Base-by-base conservation (phyloP, 2,888 invertebrate genomes). In the Teleiodes luculella region DNA sequence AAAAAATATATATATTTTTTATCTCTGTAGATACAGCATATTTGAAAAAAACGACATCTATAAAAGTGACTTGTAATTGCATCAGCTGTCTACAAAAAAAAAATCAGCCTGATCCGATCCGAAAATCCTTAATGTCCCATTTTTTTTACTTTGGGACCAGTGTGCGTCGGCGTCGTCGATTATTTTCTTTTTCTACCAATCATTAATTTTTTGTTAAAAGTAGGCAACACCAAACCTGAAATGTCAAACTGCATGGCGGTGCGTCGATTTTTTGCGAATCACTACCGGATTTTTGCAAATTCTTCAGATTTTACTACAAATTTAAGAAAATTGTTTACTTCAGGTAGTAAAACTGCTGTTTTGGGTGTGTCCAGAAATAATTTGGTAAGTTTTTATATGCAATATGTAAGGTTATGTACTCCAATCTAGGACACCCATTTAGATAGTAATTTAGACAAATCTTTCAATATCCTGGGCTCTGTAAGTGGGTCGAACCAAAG, bases 251-350 rank as follows among this genome's bases (percentile, higher is more conserved):
- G 66, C 65, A 76, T 81, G 76, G 79, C 74, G 74, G 78, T 84
- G 80, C 83, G 81, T 81, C 80, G 79, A 69, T 75, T 86, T 87
- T 86, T 86, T 79, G 86, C 86, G 58, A 80, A 84, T 88, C 87
- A 87, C 80, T 78, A 77, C 78, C 76, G 79, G 74, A 76, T 79
- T 84, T 79, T 68, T 65, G 64, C 70, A 66, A 85, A 80, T 76
- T 74, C 70, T 64, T 66, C 71, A 65, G 62, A 74, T 75, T 70
- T 78, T 80, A 77, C 74, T 54, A 58, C 60, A 50, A 76, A 71
- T 63, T 65, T 66, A 61, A 68, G 58, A 41, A 68, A 67, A 55
- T 60, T 68, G 53, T 59, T 64, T 54, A 54, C 60, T 53, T 52
- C 55, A 50, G 54, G 56, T 24, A 65, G 63, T 41, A 57, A 55